Percentiles rank a stretch among this genome's conserved stretches.
Conservation (phyloP, 2,888 invertebrate species). For the Pterobdella sp. region DNA sequence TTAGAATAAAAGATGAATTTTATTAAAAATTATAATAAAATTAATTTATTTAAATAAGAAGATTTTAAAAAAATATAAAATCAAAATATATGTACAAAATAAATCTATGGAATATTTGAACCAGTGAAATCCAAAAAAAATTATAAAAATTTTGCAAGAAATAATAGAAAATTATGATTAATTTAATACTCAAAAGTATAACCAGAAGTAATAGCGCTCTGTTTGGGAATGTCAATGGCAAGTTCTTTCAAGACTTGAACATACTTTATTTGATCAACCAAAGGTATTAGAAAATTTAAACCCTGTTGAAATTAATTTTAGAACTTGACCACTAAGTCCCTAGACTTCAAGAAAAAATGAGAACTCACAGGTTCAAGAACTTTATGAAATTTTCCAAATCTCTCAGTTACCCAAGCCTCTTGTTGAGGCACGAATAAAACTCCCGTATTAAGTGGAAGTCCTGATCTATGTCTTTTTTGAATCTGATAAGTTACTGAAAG, state of each 20-base stretch:
- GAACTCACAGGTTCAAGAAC: conserved; percentile 70
- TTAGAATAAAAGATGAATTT: too few relatives aligned
- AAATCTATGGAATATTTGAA: too few relatives aligned
- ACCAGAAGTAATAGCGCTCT: conserved; percentile 88
- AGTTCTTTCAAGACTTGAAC: conserved; percentile 98
- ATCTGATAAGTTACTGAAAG: conserved; percentile 22
- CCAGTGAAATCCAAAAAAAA: too few relatives aligned
- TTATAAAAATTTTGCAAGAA: too few relatives aligned
- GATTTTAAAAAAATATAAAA: too few relatives aligned
- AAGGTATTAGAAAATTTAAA: conserved; percentile 78
- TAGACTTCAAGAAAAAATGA: too few relatives aligned
- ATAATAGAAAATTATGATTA: too few relatives aligned
- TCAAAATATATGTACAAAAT: too few relatives aligned
- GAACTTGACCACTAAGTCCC: too few relatives aligned
- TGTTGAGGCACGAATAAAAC: conserved; percentile 98
- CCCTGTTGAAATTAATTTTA: conserved; percentile 58
- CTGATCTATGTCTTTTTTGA: conserved; percentile 40
- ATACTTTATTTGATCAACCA: conserved; percentile 86
- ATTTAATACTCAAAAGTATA: too few relatives aligned
- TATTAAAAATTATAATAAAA: too few relatives aligned
- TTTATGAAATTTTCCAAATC: conserved; percentile 93
- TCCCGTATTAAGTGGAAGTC: conserved; percentile 66
- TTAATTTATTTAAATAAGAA: too few relatives aligned
- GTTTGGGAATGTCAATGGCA: conserved; percentile 96
- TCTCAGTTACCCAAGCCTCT: conserved; percentile 79